These are phyloP conservation scores for Gonatopus flavifemur DNA, from an alignment of 1,140 invertebrate genomes.

Conservation along the genomic window DNA sequence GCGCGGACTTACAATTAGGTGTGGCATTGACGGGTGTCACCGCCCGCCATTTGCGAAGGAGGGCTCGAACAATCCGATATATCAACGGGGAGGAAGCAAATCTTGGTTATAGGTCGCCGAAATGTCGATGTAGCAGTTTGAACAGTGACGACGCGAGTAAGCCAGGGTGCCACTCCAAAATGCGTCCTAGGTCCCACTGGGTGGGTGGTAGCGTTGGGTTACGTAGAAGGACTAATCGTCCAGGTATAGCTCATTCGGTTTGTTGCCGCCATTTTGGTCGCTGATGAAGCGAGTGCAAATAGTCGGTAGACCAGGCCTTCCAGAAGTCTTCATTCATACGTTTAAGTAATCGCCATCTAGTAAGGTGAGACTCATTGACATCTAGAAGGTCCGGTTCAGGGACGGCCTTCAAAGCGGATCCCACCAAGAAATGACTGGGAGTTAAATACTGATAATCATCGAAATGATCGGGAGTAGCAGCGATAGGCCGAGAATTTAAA, in stretches of 20 bases:
- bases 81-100: no score
- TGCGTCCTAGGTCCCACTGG: neutral
- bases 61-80: no score
- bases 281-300: neutral
- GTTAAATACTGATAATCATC: constrained; percentile 2
- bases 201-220: neutral
- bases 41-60: no score
- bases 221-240: no score
- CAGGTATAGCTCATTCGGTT: neutral
- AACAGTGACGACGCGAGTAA: neutral
- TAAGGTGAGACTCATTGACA: constrained; percentile 5
- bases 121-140: neutral
- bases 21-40: no score
- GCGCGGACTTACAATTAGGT: no score
- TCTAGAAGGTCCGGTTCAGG: constrained; percentile 7
- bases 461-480: no score
- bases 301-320: neutral
- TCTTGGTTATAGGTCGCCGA: neutral
- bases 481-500: no score
- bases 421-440: constrained; percentile 9
- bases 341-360: neutral
- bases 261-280: neutral
- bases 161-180: neutral
- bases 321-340: neutral
- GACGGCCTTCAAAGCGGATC: constrained; percentile 11